Base-by-base conservation (phyloP, 2,113 vertebrate genomes). In the Rhizomys pruinosus region DNA sequence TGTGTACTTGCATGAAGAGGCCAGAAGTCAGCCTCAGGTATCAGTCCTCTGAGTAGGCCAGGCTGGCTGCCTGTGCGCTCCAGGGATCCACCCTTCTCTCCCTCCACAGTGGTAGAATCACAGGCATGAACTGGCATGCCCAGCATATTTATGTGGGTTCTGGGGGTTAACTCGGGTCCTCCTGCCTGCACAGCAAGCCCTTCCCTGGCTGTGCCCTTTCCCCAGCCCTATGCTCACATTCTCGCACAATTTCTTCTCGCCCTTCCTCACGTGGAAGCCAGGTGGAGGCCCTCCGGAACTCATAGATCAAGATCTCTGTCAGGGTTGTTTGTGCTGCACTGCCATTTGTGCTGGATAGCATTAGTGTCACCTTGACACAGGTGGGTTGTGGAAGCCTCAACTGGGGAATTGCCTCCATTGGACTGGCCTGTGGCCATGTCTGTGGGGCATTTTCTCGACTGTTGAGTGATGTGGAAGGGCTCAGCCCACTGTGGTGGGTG, bases 261-360 rank as follows among this genome's bases (percentile, higher is more conserved):
- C 2, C 59, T 76, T 95, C 73, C 63, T 78, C 19, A 0, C 22
- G 90, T 76, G 63, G 76, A 90, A 8, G 27, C 7, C 90, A 89
- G n/a, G 2, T 25, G 0, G 1, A 96, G n/a, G 16, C 27, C 25
- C 57, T 91, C 42, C 96, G 96, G 71, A 32, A 88, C 16, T 32
- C 2, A n/a, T 84, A 93, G 95, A 96, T 90, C 42, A 52, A 55
- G 72, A 22, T 71, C 86, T 73, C 61, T 78, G 42, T 63, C 20
- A 95, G 59, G 29, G 27, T 20, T 25, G 84, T 95, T 95, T 91
- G 29, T 5, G 76, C 52, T 73, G 34, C 5, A 95, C 93, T 84
- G n/a, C n/a, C n/a, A n/a, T n/a, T n/a, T n/a, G n/a, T n/a, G n/a
- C n/a, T n/a, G n/a, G n/a, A n/a, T n/a, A n/a, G n/a, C n/a, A n/a